A percentile compares a stretch with the other conserved stretches of the same genome.
Evolutionary conservation across 2,113 vertebrate genomes (phyloP).

Genomic region (Pandion haliaetus): DNA sequence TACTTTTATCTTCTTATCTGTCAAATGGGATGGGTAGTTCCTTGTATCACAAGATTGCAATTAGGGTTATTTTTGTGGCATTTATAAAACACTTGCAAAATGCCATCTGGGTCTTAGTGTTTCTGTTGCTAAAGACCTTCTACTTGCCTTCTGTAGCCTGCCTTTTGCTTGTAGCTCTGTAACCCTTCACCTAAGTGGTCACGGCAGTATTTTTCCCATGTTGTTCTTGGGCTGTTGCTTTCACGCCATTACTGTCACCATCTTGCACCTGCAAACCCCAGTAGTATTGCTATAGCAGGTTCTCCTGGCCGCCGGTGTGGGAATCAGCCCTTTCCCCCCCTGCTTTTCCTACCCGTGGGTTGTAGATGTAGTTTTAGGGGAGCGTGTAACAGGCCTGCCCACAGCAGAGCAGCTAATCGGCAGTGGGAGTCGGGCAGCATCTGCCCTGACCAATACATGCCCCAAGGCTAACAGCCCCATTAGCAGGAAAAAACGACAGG

Average conservation of each 20-base stretch:
- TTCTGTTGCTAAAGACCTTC: background rate
- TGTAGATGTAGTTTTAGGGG: background rate
- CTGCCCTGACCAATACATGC: background rate
- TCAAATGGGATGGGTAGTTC: background rate
- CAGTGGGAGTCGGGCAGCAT: background rate
- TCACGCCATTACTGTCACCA: fast-evolving
- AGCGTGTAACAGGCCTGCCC: background rate
- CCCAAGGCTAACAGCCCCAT: background rate
- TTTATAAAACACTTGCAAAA: background rate
- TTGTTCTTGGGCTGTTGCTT: background rate
- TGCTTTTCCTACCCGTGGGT: background rate
- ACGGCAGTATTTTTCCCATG: background rate
- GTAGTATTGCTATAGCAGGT: background rate
- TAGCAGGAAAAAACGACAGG: background rate
- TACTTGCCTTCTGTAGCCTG: background rate
- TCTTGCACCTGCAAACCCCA: fast-evolving
- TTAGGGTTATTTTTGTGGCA: background rate
- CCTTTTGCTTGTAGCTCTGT: background rate
- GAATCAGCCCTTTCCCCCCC: background rate
- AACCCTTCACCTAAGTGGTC: background rate
- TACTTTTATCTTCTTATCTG: background rate
- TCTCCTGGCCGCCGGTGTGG: background rate
- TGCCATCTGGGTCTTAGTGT: background rate
- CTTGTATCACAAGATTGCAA: background rate
- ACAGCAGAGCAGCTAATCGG: background rate